phyloP scores from a whole-genome alignment of 53 echinoderm and acorn worm species.

The Mesocentrotus franciscanus region DNA sequence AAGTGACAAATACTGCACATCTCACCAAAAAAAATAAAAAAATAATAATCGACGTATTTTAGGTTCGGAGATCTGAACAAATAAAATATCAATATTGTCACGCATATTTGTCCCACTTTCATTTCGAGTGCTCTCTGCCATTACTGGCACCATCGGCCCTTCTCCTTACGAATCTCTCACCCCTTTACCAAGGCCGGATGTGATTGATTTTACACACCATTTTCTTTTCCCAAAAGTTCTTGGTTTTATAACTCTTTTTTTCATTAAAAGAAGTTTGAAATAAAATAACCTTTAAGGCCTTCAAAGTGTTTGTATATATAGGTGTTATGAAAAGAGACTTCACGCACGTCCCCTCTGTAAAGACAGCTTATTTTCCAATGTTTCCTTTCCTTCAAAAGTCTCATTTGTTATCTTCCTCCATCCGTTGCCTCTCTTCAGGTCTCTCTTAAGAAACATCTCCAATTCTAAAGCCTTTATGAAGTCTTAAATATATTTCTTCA shows the following conservation, averaged over 20 bases:
- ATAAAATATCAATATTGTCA: constrained; percentile 35
- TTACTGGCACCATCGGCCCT: not conserved
- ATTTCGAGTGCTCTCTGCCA: not conserved
- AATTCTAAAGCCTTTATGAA: not conserved
- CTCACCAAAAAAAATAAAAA: not conserved
- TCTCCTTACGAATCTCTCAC: not conserved
- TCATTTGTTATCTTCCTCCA: no score
- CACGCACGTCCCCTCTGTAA: not conserved
- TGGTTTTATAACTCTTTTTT: not conserved
- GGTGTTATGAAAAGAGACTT: not conserved
- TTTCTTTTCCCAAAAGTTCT: not conserved
- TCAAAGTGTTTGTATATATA: not conserved
- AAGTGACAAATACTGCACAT: not conserved
- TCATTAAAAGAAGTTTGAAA: not conserved
- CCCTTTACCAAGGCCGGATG: constrained; percentile 26
- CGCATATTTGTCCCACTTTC: constrained; percentile 31
- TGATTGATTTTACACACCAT: constrained; percentile 19
- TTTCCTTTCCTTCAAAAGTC: not conserved
- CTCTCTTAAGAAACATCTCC: not conserved
- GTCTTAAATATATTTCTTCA: not conserved
- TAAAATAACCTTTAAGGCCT: not conserved
- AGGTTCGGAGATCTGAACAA: constrained; percentile 13
- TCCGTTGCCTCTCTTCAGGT: not conserved
- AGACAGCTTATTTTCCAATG: not conserved
- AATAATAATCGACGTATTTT: not conserved